Percentiles rank a stretch among this genome's conserved stretches.
Evolutionary conservation across 2,113 vertebrate genomes (phyloP).

Genomic region (Smithornis capensis): DNA sequence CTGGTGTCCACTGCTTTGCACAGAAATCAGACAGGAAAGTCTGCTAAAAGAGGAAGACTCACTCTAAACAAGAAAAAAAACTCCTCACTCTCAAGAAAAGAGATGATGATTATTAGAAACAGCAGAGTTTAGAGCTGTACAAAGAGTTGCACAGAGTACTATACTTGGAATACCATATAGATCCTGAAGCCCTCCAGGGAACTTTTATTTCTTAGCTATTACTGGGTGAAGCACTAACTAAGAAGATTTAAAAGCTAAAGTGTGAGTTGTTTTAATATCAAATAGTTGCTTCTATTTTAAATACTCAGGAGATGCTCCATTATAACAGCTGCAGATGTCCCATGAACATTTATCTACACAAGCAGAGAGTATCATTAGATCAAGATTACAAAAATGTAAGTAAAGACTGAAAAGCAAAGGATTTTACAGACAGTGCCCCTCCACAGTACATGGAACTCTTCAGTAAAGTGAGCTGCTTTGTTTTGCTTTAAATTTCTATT

Average conservation of each 20-base stretch:
- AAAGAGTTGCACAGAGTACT: not conserved
- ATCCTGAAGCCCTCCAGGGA: not conserved
- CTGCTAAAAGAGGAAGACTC: not conserved
- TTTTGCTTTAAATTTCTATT: constrained; percentile 15
- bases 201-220: not conserved
- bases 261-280: not conserved
- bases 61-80: not conserved
- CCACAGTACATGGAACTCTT: not conserved
- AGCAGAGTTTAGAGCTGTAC: not conserved
- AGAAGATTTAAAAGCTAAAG: not conserved
- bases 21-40: not conserved
- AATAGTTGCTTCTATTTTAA: not conserved
- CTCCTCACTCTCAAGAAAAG: not conserved
- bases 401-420: not conserved
- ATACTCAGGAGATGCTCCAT: not conserved
- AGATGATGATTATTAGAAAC: not conserved
- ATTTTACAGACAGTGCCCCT: not conserved
- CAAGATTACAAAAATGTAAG: not conserved
- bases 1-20: not conserved
- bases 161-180: not conserved
- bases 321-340: not conserved
- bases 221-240: not conserved
- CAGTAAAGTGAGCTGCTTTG: not conserved
- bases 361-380: not conserved
- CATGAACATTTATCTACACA: not conserved